phyloP scores from a whole-genome alignment of 2,113 vertebrate species.

The Entosphenus tridentatus region DNA sequence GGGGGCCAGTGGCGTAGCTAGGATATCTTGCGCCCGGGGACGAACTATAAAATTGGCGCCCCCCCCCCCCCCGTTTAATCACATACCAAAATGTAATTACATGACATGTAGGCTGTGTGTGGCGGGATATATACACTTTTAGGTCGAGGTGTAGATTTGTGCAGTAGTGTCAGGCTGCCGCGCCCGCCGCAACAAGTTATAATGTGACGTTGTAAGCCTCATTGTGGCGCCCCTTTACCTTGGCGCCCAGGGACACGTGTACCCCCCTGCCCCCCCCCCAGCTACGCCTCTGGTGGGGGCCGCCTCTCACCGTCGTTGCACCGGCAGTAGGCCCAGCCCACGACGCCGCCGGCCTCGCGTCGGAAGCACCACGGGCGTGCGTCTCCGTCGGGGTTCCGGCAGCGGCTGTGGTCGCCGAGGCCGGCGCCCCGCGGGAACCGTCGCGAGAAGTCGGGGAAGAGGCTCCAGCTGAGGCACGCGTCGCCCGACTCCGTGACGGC shows the following conservation, averaged over 20 bases:
- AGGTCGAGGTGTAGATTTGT: neutral
- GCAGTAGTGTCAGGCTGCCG: too few relatives aligned
- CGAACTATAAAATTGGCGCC: too few relatives aligned
- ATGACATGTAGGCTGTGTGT: too few relatives aligned
- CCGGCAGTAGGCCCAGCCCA: conserved; percentile 62
- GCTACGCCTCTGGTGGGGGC: neutral
- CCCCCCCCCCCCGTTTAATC: too few relatives aligned
- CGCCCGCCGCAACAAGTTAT: too few relatives aligned
- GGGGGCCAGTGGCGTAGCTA: neutral
- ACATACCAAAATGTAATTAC: too few relatives aligned
- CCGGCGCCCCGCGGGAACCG: conserved; percentile 50
- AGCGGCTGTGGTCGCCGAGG: conserved; percentile 53
- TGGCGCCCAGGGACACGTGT: too few relatives aligned
- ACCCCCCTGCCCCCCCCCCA: too few relatives aligned
- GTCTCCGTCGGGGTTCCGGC: conserved; percentile 55
- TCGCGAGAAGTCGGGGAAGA: conserved; percentile 61
- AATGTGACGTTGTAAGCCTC: too few relatives aligned
- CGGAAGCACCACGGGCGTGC: conserved; percentile 62
- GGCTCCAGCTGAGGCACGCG: conserved; percentile 48
- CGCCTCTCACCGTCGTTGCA: conserved; percentile 43
- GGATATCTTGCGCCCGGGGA: neutral
- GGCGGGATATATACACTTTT: too few relatives aligned
- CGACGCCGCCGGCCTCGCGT: conserved; percentile 41
- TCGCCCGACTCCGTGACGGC: conserved; percentile 42
- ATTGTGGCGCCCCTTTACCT: too few relatives aligned